phyloP scores from a whole-genome alignment of 1,140 invertebrate species.

The Amyelois transitella region DNA sequence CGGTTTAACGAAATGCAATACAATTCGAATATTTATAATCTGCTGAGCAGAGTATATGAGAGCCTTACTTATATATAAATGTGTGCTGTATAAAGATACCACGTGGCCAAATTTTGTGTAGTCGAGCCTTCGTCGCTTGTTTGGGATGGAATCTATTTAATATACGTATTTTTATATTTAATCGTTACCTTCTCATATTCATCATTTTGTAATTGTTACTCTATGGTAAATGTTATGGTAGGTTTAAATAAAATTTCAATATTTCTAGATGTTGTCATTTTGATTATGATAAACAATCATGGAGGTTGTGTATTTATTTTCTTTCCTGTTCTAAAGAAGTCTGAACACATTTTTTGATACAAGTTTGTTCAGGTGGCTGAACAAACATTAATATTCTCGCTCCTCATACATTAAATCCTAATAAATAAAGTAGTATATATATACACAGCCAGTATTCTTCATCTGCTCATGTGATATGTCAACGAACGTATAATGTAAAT shows the following conservation, averaged over 20 bases:
- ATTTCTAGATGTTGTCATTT: constrained; percentile 19
- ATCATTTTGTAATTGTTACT: background rate
- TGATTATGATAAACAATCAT: background rate
- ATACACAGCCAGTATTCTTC: too few species aligned
- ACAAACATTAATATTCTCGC: too few species aligned
- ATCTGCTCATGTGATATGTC: background rate
- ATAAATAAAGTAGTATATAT: too few species aligned
- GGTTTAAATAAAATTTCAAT: constrained; percentile 5
- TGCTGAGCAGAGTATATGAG: background rate
- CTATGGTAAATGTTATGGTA: background rate
- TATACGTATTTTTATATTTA: background rate
- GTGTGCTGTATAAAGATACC: background rate
- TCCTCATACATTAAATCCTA: too few species aligned
- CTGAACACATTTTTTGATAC: too few species aligned
- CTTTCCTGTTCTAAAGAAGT: too few species aligned
- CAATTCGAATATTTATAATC: background rate
- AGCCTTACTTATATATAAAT: background rate
- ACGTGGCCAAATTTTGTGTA: constrained; percentile 45
- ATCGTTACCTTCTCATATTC: background rate
- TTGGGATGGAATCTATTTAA: background rate
- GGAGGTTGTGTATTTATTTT: background rate
- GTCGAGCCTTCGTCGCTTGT: constrained; percentile 4
- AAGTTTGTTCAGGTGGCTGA: too few species aligned
- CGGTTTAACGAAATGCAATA: background rate
- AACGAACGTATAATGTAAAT: background rate